A percentile compares a stretch with the other conserved stretches of the same genome.
phyloP scores from a whole-genome alignment of 2,888 invertebrate species.

The Geotrupes spiniger region DNA sequence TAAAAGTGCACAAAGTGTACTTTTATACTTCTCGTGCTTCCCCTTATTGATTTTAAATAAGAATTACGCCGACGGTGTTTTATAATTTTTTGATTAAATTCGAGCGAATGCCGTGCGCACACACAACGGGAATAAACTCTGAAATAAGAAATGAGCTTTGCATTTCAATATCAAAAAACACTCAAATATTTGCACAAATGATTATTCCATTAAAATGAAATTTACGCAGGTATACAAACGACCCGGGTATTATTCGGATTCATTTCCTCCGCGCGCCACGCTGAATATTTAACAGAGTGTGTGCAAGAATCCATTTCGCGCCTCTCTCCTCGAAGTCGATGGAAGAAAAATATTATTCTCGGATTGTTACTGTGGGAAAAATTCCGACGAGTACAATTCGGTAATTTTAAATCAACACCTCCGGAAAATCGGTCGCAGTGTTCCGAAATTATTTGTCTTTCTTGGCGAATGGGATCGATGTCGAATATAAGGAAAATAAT shows the following conservation, averaged over 20 bases:
- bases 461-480: not conserved
- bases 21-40: not conserved
- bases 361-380: conserved; percentile 25
- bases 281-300: conserved; percentile 37
- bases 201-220: conserved; percentile 55
- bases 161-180: conserved; percentile 53
- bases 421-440: conserved; percentile 17
- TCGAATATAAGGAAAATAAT: no score
- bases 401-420: conserved; percentile 21
- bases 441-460: conserved; percentile 6
- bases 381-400: conserved; percentile 19
- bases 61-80: conserved; percentile 38
- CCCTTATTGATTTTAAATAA: conserved; percentile 6
- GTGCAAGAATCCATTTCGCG: conserved; percentile 38
- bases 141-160: conserved; percentile 47
- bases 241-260: conserved; percentile 42
- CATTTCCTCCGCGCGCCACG: conserved; percentile 32
- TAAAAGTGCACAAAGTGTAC: conserved; percentile 1
- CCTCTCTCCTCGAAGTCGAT: conserved; percentile 40
- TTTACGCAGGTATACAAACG: conserved; percentile 48
- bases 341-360: conserved; percentile 48
- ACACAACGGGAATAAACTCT: conserved; percentile 28
- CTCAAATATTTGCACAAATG: conserved; percentile 54
- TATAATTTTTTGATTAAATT: conserved; percentile 51
- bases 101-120: conserved; percentile 46